Conservation (phyloP, 2,113 vertebrate genomes). For the Coturnix japonica region DNA sequence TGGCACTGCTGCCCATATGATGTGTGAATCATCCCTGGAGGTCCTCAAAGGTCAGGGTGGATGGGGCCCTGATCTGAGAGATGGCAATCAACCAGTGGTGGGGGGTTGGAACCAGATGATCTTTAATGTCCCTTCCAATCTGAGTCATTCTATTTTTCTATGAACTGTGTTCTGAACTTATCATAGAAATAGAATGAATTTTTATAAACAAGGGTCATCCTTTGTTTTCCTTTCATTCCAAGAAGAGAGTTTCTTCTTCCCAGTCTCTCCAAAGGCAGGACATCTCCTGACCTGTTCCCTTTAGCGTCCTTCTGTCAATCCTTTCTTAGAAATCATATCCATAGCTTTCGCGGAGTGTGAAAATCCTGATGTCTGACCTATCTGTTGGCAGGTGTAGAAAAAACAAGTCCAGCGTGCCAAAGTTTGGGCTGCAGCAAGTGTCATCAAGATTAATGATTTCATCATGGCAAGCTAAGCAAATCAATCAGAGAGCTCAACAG, state of each 20-base stretch:
- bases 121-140: too few species aligned
- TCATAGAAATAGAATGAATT: not conserved
- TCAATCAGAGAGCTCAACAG: slow-evolving; percentile 5
- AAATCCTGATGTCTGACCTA: not conserved
- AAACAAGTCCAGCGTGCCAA: not conserved
- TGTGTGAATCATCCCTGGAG: too few species aligned
- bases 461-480: slow-evolving; percentile 21
- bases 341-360: not conserved
- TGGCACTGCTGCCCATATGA: too few species aligned
- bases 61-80: too few species aligned
- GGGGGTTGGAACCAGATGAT: too few species aligned
- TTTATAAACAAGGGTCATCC: not conserved
- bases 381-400: slow-evolving; percentile 16
- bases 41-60: too few species aligned
- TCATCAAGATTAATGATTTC: slow-evolving; percentile 56
- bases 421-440: slow-evolving; percentile 10
- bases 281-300: not conserved
- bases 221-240: not conserved
- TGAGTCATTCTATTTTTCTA: too few species aligned
- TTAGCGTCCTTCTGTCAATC: not conserved
- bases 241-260: not conserved
- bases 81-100: not conserved
- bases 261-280: not conserved
- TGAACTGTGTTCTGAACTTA: not conserved
- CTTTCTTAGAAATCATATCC: not conserved